Base-by-base conservation (phyloP, 2,797 vertebrate genomes). In the Falco rusticolus region DNA sequence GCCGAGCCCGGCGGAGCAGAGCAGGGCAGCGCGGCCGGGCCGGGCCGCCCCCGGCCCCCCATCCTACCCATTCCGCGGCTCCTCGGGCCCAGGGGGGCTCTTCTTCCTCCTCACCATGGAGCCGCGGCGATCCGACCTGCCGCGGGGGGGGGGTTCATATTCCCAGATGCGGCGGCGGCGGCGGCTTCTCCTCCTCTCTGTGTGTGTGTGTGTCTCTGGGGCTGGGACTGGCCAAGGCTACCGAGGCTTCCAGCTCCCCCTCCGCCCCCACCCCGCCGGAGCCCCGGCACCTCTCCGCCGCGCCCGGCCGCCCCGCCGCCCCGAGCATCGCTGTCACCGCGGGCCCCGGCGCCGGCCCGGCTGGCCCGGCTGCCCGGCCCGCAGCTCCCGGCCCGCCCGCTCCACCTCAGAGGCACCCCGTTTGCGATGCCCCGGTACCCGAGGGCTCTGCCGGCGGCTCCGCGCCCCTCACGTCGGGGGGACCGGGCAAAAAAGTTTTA, bases 71-170 rank as follows among this genome's bases (percentile, higher is more conserved):
- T 98, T 97, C 94, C 98, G 98, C 91, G 97, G 98, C 96, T 98
- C 98, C 97, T 98, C 98, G 90, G 97, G 97, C 91, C 98, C 98
- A 31, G 97, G 94, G 86, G 98, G 97, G 96, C 97, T 98, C 98
- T 98, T 98, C 98, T 97, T 98, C 97, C 98, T 98, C 98, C 98
- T 99, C 98, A 99, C 99, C 99, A 98, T 99, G 98, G 98, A 97
- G 98, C 98, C 98, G 98, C 96, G 94, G 96, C 95, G 97, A 96
- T 97, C 96, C 87, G 96, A 94, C 91, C 97, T 89, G 96, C 97
- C 96, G 96, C 94, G 64, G 60, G 90, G 97, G 97, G 97, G 97
- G 98, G 96, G 94, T 98, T 97, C 99, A 99, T 99, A 97, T 97
- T 98, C 89, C 98, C 96, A 94, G 97, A 96, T 98, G 37, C 37